Base-by-base conservation (phyloP, 2,113 vertebrate genomes). In the Bucco capensis region DNA sequence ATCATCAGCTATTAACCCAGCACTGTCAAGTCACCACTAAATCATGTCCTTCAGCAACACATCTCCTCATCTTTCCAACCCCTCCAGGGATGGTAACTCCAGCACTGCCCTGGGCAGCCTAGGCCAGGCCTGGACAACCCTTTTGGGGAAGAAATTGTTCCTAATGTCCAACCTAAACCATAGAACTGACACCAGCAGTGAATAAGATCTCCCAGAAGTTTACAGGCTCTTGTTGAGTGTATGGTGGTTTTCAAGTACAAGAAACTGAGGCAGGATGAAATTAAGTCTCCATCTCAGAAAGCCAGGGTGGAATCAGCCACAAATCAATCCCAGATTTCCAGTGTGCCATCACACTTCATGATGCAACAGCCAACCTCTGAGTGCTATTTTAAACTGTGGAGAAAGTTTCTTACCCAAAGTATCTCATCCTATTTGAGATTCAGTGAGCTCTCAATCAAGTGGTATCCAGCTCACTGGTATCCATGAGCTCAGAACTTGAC, bases 401-500 rank as follows among this genome's bases (percentile, higher is more conserved):
- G 80, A 21, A 85, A 70, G 19, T 50, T 85, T 56, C 6, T 85
- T 70, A 73, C 17, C 14, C 2, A 0, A 54, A 72, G 14, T 56
- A 38, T 38, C 18, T 64, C 67, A 47, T 49, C 35, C 31, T 77
- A 12, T 38, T 88, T 95, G 57, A 58, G 54, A 25, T n/a, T 44
- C 37, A 65, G n/a, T 51, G 27, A 77, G 17, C 24, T 67, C 38
- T 87, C 66, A 47, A 14, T 37, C 42, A 66, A 3, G 22, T 56
- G 24, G 4, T 54, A 19, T 33, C 42, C 50, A 57, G 12, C 60
- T 64, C 11, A 31, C 3, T 76, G 23, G 24, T 49, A n/a, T n/a
- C 27, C 33, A 42, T 0, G 0, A 73, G 5, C 8, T 0, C 9
- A 2, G 46, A 51, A 71, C 7, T 56, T 40, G 33, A 23, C 11